These are phyloP conservation scores for Prunella strophiata DNA, from an alignment of 2,797 vertebrate genomes.

Conservation along the genomic window DNA sequence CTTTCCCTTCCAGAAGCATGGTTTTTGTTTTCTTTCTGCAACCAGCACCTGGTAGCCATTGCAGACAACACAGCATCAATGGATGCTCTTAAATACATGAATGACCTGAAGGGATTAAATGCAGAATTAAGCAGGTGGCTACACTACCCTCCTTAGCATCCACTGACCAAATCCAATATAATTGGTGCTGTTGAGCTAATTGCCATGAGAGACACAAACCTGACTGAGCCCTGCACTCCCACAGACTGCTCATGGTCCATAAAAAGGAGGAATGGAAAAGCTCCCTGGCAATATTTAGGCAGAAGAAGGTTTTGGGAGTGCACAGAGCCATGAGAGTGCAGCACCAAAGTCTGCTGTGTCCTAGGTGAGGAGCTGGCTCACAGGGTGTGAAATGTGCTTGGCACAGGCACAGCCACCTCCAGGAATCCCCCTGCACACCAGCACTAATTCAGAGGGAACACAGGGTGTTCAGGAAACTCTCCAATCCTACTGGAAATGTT, in stretches of 20 bases:
- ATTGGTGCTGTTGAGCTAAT: neutral
- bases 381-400: neutral
- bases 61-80: neutral
- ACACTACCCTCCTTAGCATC: neutral
- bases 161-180: neutral
- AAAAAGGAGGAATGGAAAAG: neutral
- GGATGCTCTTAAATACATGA: neutral
- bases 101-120: neutral
- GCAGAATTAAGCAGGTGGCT: neutral
- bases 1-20: neutral
- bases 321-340: accelerated
- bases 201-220: neutral
- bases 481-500: neutral
- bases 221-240: neutral
- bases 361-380: neutral
- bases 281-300: neutral
- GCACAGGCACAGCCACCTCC: neutral
- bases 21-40: neutral
- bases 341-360: neutral
- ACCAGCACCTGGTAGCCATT: neutral
- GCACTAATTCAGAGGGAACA: neutral
- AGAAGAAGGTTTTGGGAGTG: neutral
- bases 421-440: neutral
- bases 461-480: neutral
- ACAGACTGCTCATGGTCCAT: accelerated